These are phyloP conservation scores for Mechanitis mazaeus DNA, from an alignment of 2,888 invertebrate species.

Conservation along the genomic window DNA sequence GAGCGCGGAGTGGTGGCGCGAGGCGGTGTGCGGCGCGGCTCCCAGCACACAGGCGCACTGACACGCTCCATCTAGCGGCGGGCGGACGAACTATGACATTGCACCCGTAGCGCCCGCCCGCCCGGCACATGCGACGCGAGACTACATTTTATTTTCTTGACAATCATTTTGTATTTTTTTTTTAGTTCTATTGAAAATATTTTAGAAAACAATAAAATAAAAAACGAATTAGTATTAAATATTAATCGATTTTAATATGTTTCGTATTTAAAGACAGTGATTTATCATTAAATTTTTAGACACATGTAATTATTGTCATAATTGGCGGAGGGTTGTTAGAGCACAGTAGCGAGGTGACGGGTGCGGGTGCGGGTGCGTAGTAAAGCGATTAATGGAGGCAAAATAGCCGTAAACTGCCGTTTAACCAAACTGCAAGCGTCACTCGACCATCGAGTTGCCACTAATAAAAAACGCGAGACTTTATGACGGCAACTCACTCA, in stretches of 20 bases:
- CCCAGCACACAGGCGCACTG: slow-evolving; percentile 63
- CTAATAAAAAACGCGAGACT: slow-evolving; percentile 77
- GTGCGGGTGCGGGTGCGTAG: slow-evolving; percentile 62
- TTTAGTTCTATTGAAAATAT: background rate
- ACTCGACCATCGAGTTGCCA: slow-evolving; percentile 69
- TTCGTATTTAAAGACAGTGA: too few species aligned
- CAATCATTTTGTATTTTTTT: slow-evolving; percentile 7
- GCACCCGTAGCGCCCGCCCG: slow-evolving; percentile 46
- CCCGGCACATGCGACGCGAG: slow-evolving; percentile 37
- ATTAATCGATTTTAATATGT: too few species aligned
- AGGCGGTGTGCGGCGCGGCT: slow-evolving; percentile 49
- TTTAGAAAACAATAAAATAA: background rate
- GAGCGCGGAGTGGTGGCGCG: slow-evolving; percentile 72
- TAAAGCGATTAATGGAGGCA: slow-evolving; percentile 76
- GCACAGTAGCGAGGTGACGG: slow-evolving; percentile 54
- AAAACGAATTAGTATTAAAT: background rate
- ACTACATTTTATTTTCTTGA: slow-evolving; percentile 23
- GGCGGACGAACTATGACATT: slow-evolving; percentile 46
- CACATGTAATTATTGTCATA: background rate
- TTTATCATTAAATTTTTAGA: too few species aligned
- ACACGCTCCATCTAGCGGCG: slow-evolving; percentile 59
- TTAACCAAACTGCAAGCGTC: slow-evolving; percentile 76
- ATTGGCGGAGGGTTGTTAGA: slow-evolving; percentile 49
- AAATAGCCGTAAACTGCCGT: slow-evolving; percentile 76
- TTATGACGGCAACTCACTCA: slow-evolving; percentile 77